Percentiles rank a stretch among this genome's conserved stretches.
Evolutionary conservation across 2,888 invertebrate species (phyloP).

Genomic region (Pyrocoelia pectoralis): DNA sequence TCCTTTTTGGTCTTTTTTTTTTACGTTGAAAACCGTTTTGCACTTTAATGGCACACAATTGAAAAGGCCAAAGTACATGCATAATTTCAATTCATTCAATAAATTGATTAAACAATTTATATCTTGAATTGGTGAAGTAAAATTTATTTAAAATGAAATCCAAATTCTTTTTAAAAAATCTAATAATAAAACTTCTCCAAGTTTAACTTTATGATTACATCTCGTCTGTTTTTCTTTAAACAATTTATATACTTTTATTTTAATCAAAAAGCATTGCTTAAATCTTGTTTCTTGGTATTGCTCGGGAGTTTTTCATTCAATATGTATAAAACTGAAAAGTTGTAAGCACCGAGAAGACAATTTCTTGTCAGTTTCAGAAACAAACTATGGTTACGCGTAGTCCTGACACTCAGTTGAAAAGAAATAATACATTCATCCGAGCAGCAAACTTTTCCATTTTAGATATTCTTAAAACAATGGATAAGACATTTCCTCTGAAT

Average conservation of each 20-base stretch:
- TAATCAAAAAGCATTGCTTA: constrained; percentile 1
- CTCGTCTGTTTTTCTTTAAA: background rate
- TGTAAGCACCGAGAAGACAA: background rate
- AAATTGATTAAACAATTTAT: no score
- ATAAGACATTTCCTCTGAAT: constrained; percentile 20
- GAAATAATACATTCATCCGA: constrained; percentile 34
- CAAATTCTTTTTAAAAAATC: no score
- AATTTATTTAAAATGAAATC: no score
- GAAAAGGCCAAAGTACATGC: no score
- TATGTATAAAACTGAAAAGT: background rate
- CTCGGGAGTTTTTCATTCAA: background rate
- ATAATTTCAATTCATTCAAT: no score
- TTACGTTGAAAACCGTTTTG: no score
- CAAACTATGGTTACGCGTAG: constrained; percentile 28
- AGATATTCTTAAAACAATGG: constrained; percentile 31
- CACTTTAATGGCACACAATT: no score
- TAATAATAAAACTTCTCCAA: no score
- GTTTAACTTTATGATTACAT: background rate
- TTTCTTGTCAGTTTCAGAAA: constrained; percentile 12
- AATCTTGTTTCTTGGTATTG: background rate
- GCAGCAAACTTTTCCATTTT: constrained; percentile 37
- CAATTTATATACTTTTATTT: background rate
- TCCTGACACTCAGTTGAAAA: constrained; percentile 28
- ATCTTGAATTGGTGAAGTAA: no score
- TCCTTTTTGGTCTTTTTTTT: no score